Evolutionary conservation across 2,888 invertebrate genomes (phyloP), one percentile per base, ranked within the genome.

Genomic region (Tipula unca): DNA sequence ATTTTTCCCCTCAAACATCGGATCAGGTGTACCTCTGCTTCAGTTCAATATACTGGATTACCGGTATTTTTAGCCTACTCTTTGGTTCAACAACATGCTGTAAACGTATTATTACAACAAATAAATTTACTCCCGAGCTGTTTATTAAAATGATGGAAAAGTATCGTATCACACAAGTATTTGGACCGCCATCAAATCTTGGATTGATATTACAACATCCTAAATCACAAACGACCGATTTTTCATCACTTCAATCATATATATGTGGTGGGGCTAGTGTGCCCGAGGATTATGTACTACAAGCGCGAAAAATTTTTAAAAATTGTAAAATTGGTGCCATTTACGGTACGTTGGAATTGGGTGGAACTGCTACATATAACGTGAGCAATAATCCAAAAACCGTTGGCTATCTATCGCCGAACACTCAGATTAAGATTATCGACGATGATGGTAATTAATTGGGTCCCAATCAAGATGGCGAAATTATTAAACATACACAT

Each of bases 121-220:
- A 82, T n/a, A 20, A 17, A 82, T 86, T 85, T 39, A 69, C 85
- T 20, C 84, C 85, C 1, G 85, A 85, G 29, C 25, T 86, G 2
- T 36, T 82, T 17, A 10, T 86, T 1, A 29, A 36, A 17, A 39
- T 85, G 20, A 20, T 86, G 20, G 48, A 85, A 83, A 48, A 85
- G n/a, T 48, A 86, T 29, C 36, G 54, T 32, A 85, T 86, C 0
- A 84, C 85, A 4, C 14, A 29, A 39, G 2, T 85, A 35, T 29
- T 86, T n/a, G 82, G 29, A 10, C 69, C 86, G 20, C 86, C 86
- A 35, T 84, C 84, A 35, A 84, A 86, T 17, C 10, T 86, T 25
- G 84, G 20, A 5, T 35, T 86, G n/a, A 42, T 82, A 17, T 35
- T 87, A 8, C 54, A 86, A 84, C 82, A 48, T 83, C 20, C 39